Evolutionary conservation across 2,888 invertebrate species (phyloP).

Genomic region (Pogonocherus hispidulus): DNA sequence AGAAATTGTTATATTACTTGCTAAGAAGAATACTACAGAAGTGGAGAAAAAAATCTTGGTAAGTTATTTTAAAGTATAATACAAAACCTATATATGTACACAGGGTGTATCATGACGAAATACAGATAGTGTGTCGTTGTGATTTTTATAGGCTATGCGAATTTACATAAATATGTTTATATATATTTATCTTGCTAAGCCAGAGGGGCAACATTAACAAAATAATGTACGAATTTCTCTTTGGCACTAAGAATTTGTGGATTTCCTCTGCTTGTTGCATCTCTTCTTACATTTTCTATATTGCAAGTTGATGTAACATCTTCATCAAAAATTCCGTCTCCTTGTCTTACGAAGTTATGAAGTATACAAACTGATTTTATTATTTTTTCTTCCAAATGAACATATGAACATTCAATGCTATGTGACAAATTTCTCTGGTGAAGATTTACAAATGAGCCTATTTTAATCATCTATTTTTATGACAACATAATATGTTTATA

Average conservation of each 20-base stretch:
- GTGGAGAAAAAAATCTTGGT: conserved; percentile 28
- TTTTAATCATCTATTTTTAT: too few relatives aligned
- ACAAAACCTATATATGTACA: not conserved
- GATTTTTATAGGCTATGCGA: too few relatives aligned
- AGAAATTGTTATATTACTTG: conserved; percentile 30
- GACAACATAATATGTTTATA: too few relatives aligned
- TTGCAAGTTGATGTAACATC: conserved; percentile 1
- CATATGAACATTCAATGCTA: too few relatives aligned
- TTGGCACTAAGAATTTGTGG: not conserved
- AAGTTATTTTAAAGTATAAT: conserved; percentile 5
- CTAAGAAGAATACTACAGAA: conserved; percentile 13
- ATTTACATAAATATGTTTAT: not conserved
- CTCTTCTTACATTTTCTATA: conserved; percentile 3
- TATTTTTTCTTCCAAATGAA: conserved; percentile 3
- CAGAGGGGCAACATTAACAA: conserved; percentile 1
- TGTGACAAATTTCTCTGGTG: too few relatives aligned
- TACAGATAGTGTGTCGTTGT: too few relatives aligned
- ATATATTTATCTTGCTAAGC: not conserved
- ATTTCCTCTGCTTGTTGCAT: not conserved
- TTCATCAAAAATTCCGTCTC: conserved; percentile 1
- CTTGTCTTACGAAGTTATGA: conserved; percentile 4
- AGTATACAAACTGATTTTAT: conserved; percentile 4
- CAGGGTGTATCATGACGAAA: not conserved
- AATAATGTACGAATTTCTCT: not conserved
- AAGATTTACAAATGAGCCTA: too few relatives aligned